Evolutionary conservation across 2,797 vertebrate genomes (phyloP).

Genomic region (Micrastur ruficollis): DNA sequence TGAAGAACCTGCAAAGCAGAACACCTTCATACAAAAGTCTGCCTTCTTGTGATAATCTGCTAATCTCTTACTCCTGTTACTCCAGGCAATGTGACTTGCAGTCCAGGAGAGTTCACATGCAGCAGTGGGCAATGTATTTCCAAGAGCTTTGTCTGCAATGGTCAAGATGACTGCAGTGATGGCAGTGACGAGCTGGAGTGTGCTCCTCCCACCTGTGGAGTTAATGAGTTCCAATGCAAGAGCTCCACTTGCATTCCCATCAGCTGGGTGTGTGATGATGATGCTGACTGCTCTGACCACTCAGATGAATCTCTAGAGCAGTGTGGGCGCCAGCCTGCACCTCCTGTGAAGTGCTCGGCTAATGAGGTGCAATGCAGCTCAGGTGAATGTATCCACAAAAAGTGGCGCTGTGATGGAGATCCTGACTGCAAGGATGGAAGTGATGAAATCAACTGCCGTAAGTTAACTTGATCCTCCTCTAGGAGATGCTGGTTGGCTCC

Average conservation of each 20-base stretch:
- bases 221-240: conserved; percentile 90
- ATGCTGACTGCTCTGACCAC: conserved; percentile 92
- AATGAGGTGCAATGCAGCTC: conserved; percentile 90
- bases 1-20: neutral
- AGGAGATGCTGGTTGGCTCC: neutral
- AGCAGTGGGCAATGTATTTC: conserved; percentile 90
- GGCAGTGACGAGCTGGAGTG: conserved; percentile 90
- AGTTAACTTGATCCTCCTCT: conserved; percentile 57
- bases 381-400: conserved; percentile 94
- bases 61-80: neutral
- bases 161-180: conserved; percentile 93
- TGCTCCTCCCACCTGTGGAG: conserved; percentile 84
- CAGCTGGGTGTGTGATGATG: conserved; percentile 95
- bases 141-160: conserved; percentile 91
- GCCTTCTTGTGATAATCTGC: neutral
- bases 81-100: conserved; percentile 92
- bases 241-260: conserved; percentile 88
- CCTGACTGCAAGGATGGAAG: conserved; percentile 95
- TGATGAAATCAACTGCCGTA: conserved; percentile 95
- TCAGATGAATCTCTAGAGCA: conserved; percentile 89
- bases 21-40: neutral
- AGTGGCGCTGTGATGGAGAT: conserved; percentile 96
- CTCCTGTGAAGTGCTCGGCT: conserved; percentile 81
- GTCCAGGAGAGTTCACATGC: conserved; percentile 91
- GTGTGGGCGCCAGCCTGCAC: conserved; percentile 87